Evolutionary conservation across 2,888 invertebrate genomes (phyloP).

Genomic region (Scaptomyza tumidula): DNA sequence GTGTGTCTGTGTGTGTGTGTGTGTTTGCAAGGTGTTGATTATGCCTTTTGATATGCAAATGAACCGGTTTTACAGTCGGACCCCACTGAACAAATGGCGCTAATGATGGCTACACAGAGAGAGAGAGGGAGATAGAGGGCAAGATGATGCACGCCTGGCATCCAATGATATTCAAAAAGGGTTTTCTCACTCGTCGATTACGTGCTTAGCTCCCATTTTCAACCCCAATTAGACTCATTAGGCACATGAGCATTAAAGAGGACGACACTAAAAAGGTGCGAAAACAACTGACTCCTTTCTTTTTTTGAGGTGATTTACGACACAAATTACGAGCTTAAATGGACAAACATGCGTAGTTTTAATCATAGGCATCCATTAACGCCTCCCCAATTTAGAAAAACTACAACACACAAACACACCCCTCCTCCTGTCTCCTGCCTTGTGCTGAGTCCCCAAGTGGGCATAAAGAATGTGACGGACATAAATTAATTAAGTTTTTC

Average conservation of each 20-base stretch:
- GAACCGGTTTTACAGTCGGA: conserved; percentile 65
- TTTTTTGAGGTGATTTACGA: conserved; percentile 70
- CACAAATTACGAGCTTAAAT: conserved; percentile 76
- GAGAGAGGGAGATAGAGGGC: conserved; percentile 5
- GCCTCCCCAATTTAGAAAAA: conserved; percentile 24
- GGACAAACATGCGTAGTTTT: conserved; percentile 79
- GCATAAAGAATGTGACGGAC: conserved; percentile 66
- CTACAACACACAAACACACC: background rate
- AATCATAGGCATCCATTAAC: conserved; percentile 72
- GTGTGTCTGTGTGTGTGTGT: background rate
- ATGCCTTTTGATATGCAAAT: conserved; percentile 80
- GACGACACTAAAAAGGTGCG: conserved; percentile 54
- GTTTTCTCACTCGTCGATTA: conserved; percentile 48
- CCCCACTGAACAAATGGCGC: conserved; percentile 62
- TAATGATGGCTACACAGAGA: conserved; percentile 61
- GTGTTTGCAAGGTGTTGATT: conserved; percentile 73
- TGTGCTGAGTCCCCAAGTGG: conserved; percentile 47
- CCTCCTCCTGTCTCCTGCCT: background rate
- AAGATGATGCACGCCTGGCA: conserved; percentile 52
- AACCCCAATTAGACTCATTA: conserved; percentile 78
- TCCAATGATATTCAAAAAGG: conserved; percentile 54
- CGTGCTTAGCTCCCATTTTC: conserved; percentile 49
- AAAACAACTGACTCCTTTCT: conserved; percentile 50
- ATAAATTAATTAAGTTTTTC: conserved; percentile 78
- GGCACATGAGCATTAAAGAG: conserved; percentile 38